These are phyloP conservation scores for Bucorvus abyssinicus DNA, from an alignment of 2,797 vertebrate species.

Conservation along the genomic window DNA sequence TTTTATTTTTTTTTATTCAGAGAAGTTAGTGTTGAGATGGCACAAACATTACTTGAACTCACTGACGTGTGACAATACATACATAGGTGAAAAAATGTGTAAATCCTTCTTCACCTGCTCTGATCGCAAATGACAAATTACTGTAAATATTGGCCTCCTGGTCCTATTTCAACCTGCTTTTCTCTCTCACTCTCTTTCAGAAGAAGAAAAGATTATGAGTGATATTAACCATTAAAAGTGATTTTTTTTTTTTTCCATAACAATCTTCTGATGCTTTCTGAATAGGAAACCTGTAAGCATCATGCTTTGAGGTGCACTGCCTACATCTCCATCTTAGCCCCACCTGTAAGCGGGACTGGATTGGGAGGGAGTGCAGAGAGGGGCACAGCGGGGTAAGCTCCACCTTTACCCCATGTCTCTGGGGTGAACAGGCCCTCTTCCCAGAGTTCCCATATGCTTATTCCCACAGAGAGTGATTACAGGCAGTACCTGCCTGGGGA, in stretches of 20 bases:
- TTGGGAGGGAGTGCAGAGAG: fast-evolving
- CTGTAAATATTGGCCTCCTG: neutral
- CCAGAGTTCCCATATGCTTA: neutral
- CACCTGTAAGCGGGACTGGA: neutral
- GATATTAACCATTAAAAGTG: fast-evolving
- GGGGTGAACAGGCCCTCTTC: neutral
- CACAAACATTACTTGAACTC: neutral
- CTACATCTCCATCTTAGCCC: neutral
- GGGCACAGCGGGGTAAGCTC: neutral
- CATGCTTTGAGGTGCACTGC: neutral
- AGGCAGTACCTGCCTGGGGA: neutral
- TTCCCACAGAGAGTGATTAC: neutral
- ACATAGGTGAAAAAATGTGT: neutral
- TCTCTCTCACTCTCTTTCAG: neutral
- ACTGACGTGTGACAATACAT: neutral
- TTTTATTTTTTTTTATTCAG: neutral
- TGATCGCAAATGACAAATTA: neutral
- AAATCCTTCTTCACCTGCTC: neutral
- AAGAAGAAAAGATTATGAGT: neutral
- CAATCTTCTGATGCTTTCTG: neutral
- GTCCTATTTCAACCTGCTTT: neutral
- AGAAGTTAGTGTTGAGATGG: neutral
- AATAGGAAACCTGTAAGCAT: neutral
- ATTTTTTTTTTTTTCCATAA: neutral
- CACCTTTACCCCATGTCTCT: neutral